Conservation (phyloP, 2,888 invertebrate genomes). For the Drosophila mayaguana region DNA sequence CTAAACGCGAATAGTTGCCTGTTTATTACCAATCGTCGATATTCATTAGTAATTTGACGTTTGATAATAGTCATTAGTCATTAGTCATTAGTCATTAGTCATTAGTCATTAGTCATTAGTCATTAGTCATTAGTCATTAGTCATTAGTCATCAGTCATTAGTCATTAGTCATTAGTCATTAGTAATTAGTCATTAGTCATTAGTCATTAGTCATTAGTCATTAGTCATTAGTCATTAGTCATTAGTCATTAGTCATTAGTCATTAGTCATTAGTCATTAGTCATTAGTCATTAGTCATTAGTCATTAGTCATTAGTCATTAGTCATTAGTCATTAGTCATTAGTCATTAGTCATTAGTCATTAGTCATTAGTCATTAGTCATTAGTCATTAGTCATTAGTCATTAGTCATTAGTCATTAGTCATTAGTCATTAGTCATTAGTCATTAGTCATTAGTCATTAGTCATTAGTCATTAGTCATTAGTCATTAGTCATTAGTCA, state of each 20-base stretch:
- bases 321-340: background rate
- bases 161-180: background rate
- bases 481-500: background rate
- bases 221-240: background rate
- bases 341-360: background rate
- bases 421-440: conserved; percentile 2
- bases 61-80: background rate
- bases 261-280: background rate
- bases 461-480: conserved; percentile 2
- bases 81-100: background rate
- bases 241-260: background rate
- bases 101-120: background rate
- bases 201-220: background rate
- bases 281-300: background rate
- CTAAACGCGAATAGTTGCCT: conserved; percentile 98
- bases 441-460: background rate
- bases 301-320: background rate
- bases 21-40: conserved; percentile 57
- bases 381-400: conserved; percentile 2
- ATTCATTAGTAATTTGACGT: background rate
- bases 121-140: background rate
- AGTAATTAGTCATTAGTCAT: background rate
- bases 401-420: background rate
- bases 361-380: background rate
- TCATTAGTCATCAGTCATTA: background rate